Conservation (phyloP, 2,113 vertebrate genomes). For the Lagopus muta region DNA sequence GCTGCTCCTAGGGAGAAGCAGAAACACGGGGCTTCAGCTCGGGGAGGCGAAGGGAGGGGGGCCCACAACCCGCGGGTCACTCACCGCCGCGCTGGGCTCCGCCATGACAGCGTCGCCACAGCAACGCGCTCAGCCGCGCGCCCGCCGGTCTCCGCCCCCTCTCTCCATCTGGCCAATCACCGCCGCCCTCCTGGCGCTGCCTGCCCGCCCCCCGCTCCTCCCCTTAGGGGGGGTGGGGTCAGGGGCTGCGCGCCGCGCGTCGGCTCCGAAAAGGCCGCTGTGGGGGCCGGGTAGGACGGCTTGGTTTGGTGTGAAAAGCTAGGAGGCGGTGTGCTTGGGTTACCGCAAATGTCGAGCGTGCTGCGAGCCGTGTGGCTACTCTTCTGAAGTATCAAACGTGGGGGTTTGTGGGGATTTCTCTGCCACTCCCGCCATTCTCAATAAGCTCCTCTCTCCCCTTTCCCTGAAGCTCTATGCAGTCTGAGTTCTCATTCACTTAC, state of each 20-base stretch:
- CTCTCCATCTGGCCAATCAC: not conserved
- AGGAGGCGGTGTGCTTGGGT: not conserved
- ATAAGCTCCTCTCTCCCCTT: not conserved
- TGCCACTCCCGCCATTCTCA: not conserved
- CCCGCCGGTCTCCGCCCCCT: not conserved
- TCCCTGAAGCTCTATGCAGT: not conserved
- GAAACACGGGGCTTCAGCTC: not conserved
- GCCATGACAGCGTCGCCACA: not conserved
- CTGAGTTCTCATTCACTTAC: not conserved
- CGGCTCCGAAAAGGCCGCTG: not conserved
- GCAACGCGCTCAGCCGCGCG: not conserved
- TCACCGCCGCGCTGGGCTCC: not conserved
- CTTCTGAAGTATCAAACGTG: not conserved
- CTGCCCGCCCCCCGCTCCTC: no score
- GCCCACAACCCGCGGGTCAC: accelerated
- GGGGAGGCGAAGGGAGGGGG: not conserved
- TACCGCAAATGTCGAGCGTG: not conserved
- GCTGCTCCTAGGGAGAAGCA: not conserved
- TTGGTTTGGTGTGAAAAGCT: not conserved
- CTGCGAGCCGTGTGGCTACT: accelerated
- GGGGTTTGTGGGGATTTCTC: not conserved
- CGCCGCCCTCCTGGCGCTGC: no score
- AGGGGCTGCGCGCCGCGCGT: no score
- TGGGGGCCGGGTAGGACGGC: not conserved
- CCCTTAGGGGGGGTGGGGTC: no score